These are phyloP conservation scores for Micromesistius poutassou DNA, from an alignment of 2,797 vertebrate species.

Conservation along the genomic window DNA sequence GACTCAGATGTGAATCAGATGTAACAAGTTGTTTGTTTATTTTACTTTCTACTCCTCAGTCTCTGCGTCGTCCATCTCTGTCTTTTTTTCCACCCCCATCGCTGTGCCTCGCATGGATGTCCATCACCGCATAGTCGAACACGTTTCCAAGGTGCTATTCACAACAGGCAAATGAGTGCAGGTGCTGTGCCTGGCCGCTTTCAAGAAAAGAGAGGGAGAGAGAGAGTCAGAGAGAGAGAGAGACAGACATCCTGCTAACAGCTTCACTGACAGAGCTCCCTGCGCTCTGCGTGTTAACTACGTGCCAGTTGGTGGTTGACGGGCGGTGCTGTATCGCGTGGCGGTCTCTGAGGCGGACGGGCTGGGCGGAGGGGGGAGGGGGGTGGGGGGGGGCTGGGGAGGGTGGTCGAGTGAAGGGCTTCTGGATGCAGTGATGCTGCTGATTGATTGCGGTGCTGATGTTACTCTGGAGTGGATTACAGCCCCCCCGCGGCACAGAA, in stretches of 20 bases:
- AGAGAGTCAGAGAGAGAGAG: neutral
- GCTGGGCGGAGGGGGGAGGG: constrained; percentile 36
- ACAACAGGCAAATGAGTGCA: neutral
- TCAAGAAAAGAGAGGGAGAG: neutral
- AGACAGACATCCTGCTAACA: neutral
- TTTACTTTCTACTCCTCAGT: neutral
- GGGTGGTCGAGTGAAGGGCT: neutral
- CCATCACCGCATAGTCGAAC: neutral
- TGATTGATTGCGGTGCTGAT: constrained; percentile 69
- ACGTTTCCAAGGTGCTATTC: constrained; percentile 7
- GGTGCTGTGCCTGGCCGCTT: neutral
- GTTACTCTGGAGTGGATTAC: constrained; percentile 51
- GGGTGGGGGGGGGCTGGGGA: neutral
- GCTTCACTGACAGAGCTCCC: constrained; percentile 1
- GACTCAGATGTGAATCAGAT: constrained; percentile 16
- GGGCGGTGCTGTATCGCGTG: constrained; percentile 30
- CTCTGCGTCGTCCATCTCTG: too few relatives aligned
- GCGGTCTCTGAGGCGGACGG: constrained; percentile 35
- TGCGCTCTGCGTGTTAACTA: neutral
- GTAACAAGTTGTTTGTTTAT: neutral
- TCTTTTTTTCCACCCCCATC: too few relatives aligned
- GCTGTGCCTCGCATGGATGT: neutral
- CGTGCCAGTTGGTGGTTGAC: constrained; percentile 29
- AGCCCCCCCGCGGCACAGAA: constrained; percentile 15
- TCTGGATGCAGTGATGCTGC: constrained; percentile 7